phyloP scores from a whole-genome alignment of 2,888 invertebrate genomes.

The Fabriciana adippe region DNA sequence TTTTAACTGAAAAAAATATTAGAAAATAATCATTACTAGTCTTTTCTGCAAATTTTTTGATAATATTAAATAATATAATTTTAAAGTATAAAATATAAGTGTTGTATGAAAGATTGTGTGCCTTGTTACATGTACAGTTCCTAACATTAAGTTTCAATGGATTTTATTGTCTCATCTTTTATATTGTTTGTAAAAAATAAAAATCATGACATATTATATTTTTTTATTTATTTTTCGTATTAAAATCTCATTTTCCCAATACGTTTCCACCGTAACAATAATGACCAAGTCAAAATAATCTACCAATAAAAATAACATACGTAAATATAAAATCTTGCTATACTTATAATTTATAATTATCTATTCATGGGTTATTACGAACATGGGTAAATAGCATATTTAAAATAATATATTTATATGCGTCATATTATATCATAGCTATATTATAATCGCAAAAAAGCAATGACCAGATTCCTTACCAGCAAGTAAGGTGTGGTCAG shows the following conservation, averaged over 20 bases:
- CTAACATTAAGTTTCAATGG: conserved; percentile 38
- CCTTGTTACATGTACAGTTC: conserved; percentile 29
- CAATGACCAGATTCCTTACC: too few species aligned
- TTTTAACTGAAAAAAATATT: conserved; percentile 9
- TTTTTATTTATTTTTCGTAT: conserved; percentile 28
- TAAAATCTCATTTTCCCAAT: conserved; percentile 33
- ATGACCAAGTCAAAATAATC: conserved; percentile 8
- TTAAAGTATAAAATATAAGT: neutral
- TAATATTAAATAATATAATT: neutral
- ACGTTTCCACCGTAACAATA: conserved; percentile 23
- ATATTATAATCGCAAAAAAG: too few species aligned
- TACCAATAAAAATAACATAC: conserved; percentile 24
- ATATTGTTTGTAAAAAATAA: conserved; percentile 33
- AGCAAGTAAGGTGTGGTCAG: too few species aligned
- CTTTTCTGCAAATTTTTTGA: conserved; percentile 19
- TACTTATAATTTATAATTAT: neutral
- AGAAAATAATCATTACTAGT: conserved; percentile 25
- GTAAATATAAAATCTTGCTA: conserved; percentile 15
- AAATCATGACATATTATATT: conserved; percentile 33
- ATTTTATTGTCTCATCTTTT: conserved; percentile 25
- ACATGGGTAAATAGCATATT: too few species aligned
- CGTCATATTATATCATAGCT: too few species aligned
- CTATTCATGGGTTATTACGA: conserved; percentile 6
- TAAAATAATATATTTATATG: too few species aligned
- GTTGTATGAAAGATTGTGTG: conserved; percentile 12